Evolutionary conservation across 2,113 vertebrate species (phyloP).

Genomic region (Alligator sinensis): DNA sequence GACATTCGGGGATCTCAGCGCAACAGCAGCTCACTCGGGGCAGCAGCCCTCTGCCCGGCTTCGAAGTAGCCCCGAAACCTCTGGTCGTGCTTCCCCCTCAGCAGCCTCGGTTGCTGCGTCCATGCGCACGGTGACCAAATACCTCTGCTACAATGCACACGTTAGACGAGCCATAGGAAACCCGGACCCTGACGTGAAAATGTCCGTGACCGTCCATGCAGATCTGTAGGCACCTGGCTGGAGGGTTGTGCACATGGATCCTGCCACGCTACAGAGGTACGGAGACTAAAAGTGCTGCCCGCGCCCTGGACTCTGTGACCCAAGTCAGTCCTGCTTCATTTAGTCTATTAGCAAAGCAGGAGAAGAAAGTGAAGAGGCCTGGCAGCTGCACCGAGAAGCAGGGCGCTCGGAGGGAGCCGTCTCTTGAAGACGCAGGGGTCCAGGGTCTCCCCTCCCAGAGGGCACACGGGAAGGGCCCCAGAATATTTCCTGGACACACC

Average conservation of each 20-base stretch:
- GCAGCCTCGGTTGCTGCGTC: not conserved
- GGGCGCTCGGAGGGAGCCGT: not conserved
- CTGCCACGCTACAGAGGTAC: not conserved
- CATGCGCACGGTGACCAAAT: not conserved
- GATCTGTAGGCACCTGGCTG: not conserved
- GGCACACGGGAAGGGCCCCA: not conserved
- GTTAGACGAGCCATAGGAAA: not conserved
- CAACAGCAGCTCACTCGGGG: not conserved
- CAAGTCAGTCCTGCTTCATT: not conserved
- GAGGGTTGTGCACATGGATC: not conserved
- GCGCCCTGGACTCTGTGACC: not conserved
- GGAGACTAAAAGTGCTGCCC: not conserved
- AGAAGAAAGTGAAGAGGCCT: not conserved
- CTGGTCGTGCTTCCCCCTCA: too few relatives aligned
- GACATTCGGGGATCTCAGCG: not conserved
- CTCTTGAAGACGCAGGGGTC: too few relatives aligned
- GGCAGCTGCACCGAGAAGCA: not conserved
- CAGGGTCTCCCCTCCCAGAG: not conserved
- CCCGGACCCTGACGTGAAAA: rapidly evolving
- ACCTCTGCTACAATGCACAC: not conserved
- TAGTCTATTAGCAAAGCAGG: not conserved
- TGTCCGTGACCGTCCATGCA: not conserved
- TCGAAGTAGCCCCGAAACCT: rapidly evolving
- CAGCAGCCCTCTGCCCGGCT: too few relatives aligned
- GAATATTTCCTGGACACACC: not conserved